phyloP scores from a whole-genome alignment of 2,113 vertebrate genomes.

The Sphaerodactylus townsendi region DNA sequence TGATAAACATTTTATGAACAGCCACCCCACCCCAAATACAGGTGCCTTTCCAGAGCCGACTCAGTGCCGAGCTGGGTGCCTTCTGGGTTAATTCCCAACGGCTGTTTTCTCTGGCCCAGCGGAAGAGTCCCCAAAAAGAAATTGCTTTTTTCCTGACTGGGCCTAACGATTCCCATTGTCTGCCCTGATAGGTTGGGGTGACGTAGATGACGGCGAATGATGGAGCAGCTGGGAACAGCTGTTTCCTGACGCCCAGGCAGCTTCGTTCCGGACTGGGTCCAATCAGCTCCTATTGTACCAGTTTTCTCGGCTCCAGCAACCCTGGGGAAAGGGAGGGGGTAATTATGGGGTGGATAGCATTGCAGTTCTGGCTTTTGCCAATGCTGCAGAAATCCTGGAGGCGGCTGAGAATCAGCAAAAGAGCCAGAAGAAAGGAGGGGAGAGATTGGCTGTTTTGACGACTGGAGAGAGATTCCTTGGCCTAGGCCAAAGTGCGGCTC shows the following conservation, averaged over 20 bases:
- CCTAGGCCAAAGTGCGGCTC: neutral
- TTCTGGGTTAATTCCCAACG: neutral
- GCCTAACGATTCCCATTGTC: constrained; percentile 2
- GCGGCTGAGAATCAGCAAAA: neutral
- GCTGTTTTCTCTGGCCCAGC: neutral
- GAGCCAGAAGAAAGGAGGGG: neutral
- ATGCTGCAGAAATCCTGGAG: constrained; percentile 20
- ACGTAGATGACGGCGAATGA: neutral
- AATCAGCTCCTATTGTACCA: constrained; percentile 4
- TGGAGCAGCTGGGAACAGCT: neutral
- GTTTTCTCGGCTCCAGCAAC: neutral
- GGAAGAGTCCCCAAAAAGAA: neutral
- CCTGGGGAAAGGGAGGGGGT: neutral
- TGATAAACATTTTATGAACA: neutral
- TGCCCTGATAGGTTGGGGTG: neutral
- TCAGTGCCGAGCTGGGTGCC: neutral
- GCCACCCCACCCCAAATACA: neutral
- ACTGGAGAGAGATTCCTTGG: neutral
- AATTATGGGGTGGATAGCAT: constrained; percentile 15
- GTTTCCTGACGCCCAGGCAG: neutral
- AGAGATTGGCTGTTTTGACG: neutral
- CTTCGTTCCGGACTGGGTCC: constrained; percentile 1
- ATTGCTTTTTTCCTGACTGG: neutral
- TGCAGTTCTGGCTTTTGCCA: constrained; percentile 29
- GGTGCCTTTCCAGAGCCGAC: neutral